Conservation (phyloP, 1,140 invertebrate species). For the Drosophila ficusphila region DNA sequence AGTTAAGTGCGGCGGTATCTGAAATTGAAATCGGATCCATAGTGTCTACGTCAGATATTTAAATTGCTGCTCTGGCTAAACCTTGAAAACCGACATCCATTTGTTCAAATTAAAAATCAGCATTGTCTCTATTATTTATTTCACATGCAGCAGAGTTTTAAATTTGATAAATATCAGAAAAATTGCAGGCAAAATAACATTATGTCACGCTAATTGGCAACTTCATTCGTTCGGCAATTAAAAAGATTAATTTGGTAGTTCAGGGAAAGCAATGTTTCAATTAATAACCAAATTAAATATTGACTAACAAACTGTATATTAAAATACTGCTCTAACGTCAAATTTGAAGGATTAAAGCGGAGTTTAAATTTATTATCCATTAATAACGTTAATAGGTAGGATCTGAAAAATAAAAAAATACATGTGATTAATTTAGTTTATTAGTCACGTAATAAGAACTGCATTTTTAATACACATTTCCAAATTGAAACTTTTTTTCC, state of each 20-base stretch:
- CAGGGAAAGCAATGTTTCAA: too few relatives aligned
- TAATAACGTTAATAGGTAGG: too few relatives aligned
- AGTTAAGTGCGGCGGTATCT: neutral
- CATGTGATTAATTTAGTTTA: too few relatives aligned
- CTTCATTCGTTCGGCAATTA: neutral
- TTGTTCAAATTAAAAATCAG: neutral
- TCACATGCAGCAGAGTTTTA: neutral
- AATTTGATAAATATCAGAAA: neutral
- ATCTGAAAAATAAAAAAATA: too few relatives aligned
- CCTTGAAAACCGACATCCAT: neutral
- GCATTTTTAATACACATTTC: too few relatives aligned
- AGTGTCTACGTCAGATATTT: slow-evolving; percentile 16
- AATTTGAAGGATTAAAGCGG: too few relatives aligned
- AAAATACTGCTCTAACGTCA: too few relatives aligned
- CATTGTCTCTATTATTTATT: neutral
- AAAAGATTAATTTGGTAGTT: neutral
- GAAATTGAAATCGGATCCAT: slow-evolving; percentile 36
- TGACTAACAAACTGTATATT: too few relatives aligned
- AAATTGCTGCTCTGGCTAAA: slow-evolving; percentile 21
- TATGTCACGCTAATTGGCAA: neutral
- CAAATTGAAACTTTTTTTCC: too few relatives aligned
- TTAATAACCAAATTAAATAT: too few relatives aligned
- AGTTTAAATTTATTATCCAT: too few relatives aligned
- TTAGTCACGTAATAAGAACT: too few relatives aligned
- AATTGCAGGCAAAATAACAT: neutral